Evolutionary conservation across 2,113 vertebrate species (phyloP).

Genomic region (Propithecus coquereli): DNA sequence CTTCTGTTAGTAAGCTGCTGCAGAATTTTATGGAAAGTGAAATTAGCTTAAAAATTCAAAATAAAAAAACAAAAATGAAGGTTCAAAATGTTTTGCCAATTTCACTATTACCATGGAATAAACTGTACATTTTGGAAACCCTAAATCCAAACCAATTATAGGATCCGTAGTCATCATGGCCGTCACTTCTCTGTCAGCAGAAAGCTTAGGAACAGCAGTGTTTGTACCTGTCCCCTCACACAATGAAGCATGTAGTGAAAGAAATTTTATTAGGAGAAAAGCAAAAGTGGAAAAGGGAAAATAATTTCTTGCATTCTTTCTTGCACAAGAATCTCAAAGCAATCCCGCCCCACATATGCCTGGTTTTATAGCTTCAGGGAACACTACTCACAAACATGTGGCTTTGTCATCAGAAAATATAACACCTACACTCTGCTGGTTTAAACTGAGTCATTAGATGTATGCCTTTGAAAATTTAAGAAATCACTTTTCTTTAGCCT

Average conservation of each 20-base stretch:
- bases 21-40: neutral
- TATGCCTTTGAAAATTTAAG: slow-evolving; percentile 5
- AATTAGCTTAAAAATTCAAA: neutral
- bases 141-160: neutral
- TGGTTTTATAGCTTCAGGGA: slow-evolving; percentile 11
- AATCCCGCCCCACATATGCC: neutral
- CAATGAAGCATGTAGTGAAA: neutral
- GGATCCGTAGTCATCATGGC: neutral
- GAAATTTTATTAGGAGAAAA: neutral
- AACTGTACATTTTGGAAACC: neutral
- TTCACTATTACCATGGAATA: neutral
- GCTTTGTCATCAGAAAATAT: neutral
- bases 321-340: neutral
- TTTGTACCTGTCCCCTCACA: neutral
- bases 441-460: neutral
- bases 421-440: neutral
- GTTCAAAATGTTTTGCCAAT: neutral
- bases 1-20: neutral
- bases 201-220: neutral
- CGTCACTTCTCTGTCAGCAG: neutral
- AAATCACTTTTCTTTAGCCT: neutral
- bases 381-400: neutral
- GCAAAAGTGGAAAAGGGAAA: neutral
- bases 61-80: neutral
- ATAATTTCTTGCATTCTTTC: neutral